phyloP scores from a whole-genome alignment of 2,888 invertebrate species.

The Clitarchus hookeri region DNA sequence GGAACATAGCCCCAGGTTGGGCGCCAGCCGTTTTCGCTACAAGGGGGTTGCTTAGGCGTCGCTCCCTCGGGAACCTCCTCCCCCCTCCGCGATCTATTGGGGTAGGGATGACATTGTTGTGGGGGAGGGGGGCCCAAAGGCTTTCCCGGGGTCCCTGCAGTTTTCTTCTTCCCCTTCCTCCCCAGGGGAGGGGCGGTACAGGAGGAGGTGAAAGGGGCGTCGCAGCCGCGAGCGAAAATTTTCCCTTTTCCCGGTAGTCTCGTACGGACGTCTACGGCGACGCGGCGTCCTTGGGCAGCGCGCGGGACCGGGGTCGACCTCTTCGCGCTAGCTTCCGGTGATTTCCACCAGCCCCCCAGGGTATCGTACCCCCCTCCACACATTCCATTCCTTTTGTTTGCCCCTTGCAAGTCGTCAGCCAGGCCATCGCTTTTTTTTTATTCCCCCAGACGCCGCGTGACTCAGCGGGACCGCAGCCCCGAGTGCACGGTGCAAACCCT shows the following conservation, averaged over 20 bases:
- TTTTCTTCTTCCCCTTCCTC: slow-evolving; percentile 19
- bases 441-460: background rate
- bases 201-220: slow-evolving; percentile 23
- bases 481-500: background rate
- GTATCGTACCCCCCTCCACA: background rate
- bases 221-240: slow-evolving; percentile 11
- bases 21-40: background rate
- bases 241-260: background rate
- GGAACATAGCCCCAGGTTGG: background rate
- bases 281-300: background rate
- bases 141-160: background rate
- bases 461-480: background rate
- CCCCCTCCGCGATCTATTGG: no score
- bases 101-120: no score
- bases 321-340: background rate
- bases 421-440: background rate
- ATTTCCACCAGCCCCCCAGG: background rate
- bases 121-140: background rate
- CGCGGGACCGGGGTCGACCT: background rate
- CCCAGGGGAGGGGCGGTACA: slow-evolving; percentile 29
- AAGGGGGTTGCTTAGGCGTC: slow-evolving; percentile 9
- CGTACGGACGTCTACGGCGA: background rate
- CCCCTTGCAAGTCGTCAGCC: background rate
- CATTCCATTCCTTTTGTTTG: background rate
- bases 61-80: background rate